Conservation (phyloP, 2,888 invertebrate genomes). For the Glyphotaelius pellucidus region DNA sequence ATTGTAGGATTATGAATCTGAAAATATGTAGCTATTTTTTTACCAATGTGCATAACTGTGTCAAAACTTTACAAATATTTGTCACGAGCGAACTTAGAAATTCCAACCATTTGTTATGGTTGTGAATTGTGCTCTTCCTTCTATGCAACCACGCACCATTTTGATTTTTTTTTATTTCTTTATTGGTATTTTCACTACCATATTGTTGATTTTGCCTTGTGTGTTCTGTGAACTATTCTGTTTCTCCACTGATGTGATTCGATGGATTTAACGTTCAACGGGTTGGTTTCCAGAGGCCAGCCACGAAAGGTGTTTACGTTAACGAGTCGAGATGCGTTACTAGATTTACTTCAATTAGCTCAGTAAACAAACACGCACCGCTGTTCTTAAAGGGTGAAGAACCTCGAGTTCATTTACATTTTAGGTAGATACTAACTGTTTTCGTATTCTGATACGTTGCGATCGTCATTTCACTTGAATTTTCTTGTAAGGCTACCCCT, state of each 20-base stretch:
- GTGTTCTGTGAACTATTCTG: too few species aligned
- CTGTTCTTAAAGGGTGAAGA: neutral
- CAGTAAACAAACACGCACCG: constrained; percentile 10
- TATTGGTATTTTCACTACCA: neutral
- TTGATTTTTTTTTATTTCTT: neutral
- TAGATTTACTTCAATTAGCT: constrained; percentile 11
- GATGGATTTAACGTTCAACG: neutral
- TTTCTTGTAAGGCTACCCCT: too few species aligned
- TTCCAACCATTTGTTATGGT: neutral
- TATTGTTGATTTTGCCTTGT: neutral
- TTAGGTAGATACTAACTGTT: neutral
- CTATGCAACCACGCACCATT: too few species aligned
- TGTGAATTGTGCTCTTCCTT: too few species aligned
- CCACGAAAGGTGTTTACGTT: neutral
- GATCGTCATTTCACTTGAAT: neutral
- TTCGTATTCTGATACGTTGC: neutral
- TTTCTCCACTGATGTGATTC: neutral
- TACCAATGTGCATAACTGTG: neutral
- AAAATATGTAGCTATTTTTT: neutral
- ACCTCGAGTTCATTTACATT: neutral
- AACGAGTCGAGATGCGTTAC: neutral
- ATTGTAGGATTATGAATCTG: too few species aligned
- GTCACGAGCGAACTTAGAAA: neutral
- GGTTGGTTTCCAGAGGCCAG: neutral
- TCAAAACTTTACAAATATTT: neutral